Conservation (phyloP, 92 coral and sea anemone genomes). For the Porites lobata region DNA sequence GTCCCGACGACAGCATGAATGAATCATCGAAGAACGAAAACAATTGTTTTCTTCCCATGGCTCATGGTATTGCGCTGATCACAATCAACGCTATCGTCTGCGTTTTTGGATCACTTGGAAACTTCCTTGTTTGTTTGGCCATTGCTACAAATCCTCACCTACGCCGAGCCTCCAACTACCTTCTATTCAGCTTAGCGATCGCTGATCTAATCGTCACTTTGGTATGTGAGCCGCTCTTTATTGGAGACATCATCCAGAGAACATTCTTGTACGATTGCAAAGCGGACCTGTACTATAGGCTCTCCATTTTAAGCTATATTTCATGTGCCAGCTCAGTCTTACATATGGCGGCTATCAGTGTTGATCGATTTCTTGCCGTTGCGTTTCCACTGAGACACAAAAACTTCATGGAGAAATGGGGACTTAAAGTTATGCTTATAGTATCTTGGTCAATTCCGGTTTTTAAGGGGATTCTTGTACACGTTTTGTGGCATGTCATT, state of each 20-base stretch:
- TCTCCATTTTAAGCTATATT: slow-evolving; percentile 2
- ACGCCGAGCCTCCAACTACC: slow-evolving; percentile 43
- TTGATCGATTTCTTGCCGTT: slow-evolving; percentile 38
- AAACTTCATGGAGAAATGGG: slow-evolving; percentile 21
- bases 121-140: slow-evolving; percentile 44
- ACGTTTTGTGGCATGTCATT: neutral
- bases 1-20: too few relatives aligned
- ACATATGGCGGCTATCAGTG: slow-evolving; percentile 54
- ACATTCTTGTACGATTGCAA: slow-evolving; percentile 39
- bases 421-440: slow-evolving; percentile 20
- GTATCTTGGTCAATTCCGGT: slow-evolving; percentile 24
- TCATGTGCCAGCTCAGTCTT: slow-evolving; percentile 38
- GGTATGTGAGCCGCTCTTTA: slow-evolving; percentile 28
- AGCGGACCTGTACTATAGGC: neutral
- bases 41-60: slow-evolving; percentile 3
- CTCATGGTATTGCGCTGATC: slow-evolving; percentile 26
- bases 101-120: slow-evolving; percentile 49
- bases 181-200: slow-evolving; percentile 46
- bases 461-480: neutral
- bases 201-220: slow-evolving; percentile 56
- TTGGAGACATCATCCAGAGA: neutral
- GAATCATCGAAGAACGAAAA: too few relatives aligned
- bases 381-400: slow-evolving; percentile 29
- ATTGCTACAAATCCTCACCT: neutral
- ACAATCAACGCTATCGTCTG: slow-evolving; percentile 26